These are phyloP conservation scores for Synanthedon andrenaeformis DNA, from an alignment of 2,888 invertebrate species.

Conservation along the genomic window DNA sequence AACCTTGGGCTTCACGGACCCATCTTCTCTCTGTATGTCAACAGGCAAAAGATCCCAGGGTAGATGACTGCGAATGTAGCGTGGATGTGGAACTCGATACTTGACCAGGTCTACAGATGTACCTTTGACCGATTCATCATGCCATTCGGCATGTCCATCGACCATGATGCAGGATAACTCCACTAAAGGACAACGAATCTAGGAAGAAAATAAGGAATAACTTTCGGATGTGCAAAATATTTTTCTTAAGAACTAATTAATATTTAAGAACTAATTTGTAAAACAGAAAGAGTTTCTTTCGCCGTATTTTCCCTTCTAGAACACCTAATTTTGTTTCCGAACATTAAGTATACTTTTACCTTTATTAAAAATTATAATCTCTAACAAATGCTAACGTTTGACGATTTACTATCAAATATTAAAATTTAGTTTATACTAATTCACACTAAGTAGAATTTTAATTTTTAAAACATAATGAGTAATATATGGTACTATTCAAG, in stretches of 20 bases:
- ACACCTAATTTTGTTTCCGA: no score
- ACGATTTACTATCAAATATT: no score
- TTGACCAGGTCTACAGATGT: slow-evolving; percentile 80
- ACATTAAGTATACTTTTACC: no score
- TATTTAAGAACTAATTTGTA: not conserved
- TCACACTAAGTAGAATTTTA: no score
- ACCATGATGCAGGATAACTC: slow-evolving; percentile 77
- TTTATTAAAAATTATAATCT: no score
- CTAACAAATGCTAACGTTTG: no score
- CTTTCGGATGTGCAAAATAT: not conserved
- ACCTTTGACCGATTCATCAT: slow-evolving; percentile 71
- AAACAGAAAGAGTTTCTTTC: no score
- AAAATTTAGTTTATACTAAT: no score
- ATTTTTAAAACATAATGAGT: no score
- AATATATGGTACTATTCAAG: no score
- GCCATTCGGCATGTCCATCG: slow-evolving; percentile 71
- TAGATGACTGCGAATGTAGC: slow-evolving; percentile 82
- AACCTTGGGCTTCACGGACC: slow-evolving; percentile 78
- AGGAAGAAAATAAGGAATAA: slow-evolving; percentile 18
- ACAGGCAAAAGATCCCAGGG: slow-evolving; percentile 78
- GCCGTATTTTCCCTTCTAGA: no score
- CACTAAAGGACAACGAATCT: slow-evolving; percentile 80
- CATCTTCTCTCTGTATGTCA: slow-evolving; percentile 73
- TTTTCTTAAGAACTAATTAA: not conserved
- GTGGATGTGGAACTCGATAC: slow-evolving; percentile 73